Conservation (phyloP, 2,797 vertebrate species). For the Antrozous pallidus region DNA sequence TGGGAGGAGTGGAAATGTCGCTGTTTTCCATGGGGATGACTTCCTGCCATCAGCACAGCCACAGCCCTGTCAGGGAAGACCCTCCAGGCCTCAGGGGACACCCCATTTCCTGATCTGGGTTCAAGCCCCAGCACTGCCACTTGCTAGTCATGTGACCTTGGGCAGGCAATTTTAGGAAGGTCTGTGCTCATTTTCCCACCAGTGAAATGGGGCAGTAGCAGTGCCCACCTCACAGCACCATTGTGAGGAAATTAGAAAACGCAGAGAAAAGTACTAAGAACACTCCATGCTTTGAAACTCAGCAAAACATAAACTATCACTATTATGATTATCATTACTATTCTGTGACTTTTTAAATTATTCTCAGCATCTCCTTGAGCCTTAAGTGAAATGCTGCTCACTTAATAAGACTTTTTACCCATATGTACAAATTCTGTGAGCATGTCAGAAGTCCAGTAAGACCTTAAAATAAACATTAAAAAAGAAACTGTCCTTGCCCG, state of each 20-base stretch:
- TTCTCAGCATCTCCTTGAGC: background rate
- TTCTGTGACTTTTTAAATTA: background rate
- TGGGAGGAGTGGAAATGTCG: fast-evolving
- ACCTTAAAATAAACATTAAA: background rate
- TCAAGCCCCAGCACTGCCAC: background rate
- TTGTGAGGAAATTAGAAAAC: background rate
- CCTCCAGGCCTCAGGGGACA: background rate
- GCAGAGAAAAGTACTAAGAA: background rate
- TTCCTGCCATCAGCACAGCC: background rate
- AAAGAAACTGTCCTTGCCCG: background rate
- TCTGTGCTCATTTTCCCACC: background rate
- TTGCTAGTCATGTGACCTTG: background rate
- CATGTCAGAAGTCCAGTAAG: background rate
- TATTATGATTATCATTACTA: no score
- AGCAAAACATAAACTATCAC: fast-evolving
- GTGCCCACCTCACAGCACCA: background rate
- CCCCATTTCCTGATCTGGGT: background rate
- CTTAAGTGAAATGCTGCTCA: background rate
- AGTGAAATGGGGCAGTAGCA: background rate
- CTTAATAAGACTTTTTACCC: background rate
- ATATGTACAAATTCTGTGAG: background rate
- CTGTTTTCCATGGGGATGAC: fast-evolving
- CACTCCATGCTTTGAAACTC: background rate
- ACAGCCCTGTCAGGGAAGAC: fast-evolving
- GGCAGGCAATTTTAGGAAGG: background rate